Base-by-base conservation (phyloP, 2,113 vertebrate species). In the Esox niger region DNA sequence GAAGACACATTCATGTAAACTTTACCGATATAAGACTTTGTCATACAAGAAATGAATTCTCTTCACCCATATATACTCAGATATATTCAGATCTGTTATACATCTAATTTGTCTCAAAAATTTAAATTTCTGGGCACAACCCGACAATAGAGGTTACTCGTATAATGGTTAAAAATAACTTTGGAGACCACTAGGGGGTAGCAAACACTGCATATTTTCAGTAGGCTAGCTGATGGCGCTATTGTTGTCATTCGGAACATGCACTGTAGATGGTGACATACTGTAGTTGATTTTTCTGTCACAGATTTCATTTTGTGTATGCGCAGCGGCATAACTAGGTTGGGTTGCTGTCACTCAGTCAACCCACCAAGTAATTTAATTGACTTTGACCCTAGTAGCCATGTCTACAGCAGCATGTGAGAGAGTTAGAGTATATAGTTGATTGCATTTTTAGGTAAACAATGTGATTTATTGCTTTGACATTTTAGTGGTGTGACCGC, bases 111-210 rank as follows among this genome's bases (percentile, higher is more conserved):
- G 47, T 52, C 47, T 17, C 11, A 43, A 43, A 10, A 17, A 1
- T 43, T 4, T 43, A 15, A 2, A 49, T 49, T 49, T 49, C n/a
- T 6, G 13, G 2, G n/a, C n/a, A 10, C 20, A 49, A 21, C 17
- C n/a, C 7, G 5, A 52, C 21, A 10, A 21, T 17, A 52, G 47
- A 2, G 7, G n/a, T 6, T 8, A 52, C 8, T 21, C n/a, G 8
- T 52, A 2, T 38, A 47, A 46, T 2, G 17, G 1, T 49, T 25
- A 31, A 43, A 1, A 64, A 62, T 7, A 9, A 17, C 59, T 32
- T 35, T 20, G 2, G 5, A 11, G 1, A 32, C 26, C 87, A 83
- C 73, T 68, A 88, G 86, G 68, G 77, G 86, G 85, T 79, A 81
- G 70, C 82, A 88, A 20, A 80, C 65, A 71, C 62, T 67, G 35